Evolutionary conservation across 2,888 invertebrate species (phyloP).

Genomic region (Athetis lepigone): DNA sequence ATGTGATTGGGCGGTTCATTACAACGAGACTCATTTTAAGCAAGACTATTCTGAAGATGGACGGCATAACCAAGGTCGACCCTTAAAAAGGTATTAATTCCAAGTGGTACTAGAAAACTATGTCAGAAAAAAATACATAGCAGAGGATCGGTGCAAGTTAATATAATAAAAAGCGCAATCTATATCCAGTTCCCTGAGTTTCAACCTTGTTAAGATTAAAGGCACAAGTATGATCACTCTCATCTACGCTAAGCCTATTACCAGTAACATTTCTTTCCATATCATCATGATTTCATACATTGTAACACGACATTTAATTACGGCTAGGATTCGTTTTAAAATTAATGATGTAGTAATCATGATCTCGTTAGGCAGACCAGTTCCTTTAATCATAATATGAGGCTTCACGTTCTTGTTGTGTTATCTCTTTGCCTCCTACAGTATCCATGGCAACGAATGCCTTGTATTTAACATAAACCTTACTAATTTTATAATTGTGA

Average conservation of each 20-base stretch:
- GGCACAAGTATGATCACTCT: neutral
- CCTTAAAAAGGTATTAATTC: too few relatives aligned
- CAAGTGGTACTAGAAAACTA: too few relatives aligned
- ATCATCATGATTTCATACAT: constrained; percentile 10
- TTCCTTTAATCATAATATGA: constrained; percentile 44
- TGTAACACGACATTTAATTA: constrained; percentile 2
- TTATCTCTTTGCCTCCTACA: constrained; percentile 30
- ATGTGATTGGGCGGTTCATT: too few relatives aligned
- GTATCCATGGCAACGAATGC: neutral
- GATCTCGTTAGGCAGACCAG: constrained; percentile 46
- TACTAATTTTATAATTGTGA: too few relatives aligned
- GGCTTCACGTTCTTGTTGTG: constrained; percentile 37
- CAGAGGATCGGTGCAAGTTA: too few relatives aligned
- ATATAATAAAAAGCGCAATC: too few relatives aligned
- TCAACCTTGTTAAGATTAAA: neutral
- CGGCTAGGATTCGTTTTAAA: constrained; percentile 22
- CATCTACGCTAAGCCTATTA: neutral
- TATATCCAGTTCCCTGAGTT: neutral
- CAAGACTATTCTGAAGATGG: too few relatives aligned
- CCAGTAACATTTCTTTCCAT: neutral
- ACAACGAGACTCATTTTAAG: too few relatives aligned
- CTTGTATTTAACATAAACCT: constrained; percentile 22
- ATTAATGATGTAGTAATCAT: constrained; percentile 38
- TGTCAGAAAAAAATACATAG: too few relatives aligned
- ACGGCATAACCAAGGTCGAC: too few relatives aligned